phyloP scores from a whole-genome alignment of 92 coral and sea anemone species.

The Epizoanthus scotinus region DNA sequence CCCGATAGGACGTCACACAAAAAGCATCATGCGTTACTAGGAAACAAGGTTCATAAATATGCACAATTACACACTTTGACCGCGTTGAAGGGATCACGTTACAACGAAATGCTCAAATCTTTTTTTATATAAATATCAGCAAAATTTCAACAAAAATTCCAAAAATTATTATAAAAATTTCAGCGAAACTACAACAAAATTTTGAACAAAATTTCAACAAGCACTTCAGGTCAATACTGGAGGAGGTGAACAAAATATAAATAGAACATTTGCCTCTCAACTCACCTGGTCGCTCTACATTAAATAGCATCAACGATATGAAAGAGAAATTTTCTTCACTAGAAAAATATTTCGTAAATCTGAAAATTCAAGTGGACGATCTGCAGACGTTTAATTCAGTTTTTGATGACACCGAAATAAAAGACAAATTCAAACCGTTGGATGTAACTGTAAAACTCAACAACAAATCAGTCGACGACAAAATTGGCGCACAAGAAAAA shows the following conservation, averaged over 20 bases:
- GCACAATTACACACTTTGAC: too few relatives aligned
- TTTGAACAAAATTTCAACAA: too few relatives aligned
- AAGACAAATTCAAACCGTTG: not conserved
- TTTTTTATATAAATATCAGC: too few relatives aligned
- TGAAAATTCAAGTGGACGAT: not conserved
- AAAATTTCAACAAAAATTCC: too few relatives aligned
- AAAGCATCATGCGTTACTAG: too few relatives aligned
- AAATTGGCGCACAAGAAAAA: not conserved
- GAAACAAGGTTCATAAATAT: too few relatives aligned
- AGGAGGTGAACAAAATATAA: not conserved
- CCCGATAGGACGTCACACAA: too few relatives aligned
- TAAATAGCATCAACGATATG: not conserved
- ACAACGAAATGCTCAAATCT: too few relatives aligned
- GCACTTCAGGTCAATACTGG: not conserved
- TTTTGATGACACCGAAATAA: not conserved
- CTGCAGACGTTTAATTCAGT: not conserved
- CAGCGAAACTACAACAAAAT: too few relatives aligned
- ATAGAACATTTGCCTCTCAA: not conserved
- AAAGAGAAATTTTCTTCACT: not conserved
- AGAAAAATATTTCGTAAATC: not conserved
- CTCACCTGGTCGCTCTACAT: not conserved
- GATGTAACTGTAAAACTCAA: not conserved
- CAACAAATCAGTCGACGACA: not conserved
- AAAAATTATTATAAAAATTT: too few relatives aligned
- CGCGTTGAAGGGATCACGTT: too few relatives aligned